These are phyloP conservation scores for Porites evermanni DNA, from an alignment of 92 coral and sea anemone species.

Conservation along the genomic window DNA sequence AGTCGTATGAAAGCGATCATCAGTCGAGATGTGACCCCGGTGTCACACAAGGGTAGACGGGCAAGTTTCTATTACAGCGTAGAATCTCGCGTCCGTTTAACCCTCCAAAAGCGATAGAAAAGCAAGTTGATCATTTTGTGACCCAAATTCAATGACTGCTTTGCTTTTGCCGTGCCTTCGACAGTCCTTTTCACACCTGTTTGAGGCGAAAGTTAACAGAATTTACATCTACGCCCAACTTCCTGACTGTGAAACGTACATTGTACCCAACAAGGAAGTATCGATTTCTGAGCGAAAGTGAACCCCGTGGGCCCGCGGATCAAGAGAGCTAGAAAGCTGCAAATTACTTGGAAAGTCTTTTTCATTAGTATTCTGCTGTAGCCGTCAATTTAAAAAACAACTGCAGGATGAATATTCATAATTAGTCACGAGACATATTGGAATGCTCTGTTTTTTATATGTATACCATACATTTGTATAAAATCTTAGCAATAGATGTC, in stretches of 20 bases:
- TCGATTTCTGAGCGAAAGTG: slow-evolving; percentile 2
- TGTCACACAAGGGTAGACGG: slow-evolving; percentile 39
- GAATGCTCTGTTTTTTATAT: neutral
- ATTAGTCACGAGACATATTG: slow-evolving; percentile 3
- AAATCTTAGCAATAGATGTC: neutral
- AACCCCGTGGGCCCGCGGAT: neutral
- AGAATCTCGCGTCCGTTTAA: neutral
- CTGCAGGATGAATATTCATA: slow-evolving; percentile 26
- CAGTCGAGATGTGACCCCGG: slow-evolving; percentile 35
- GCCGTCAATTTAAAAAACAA: neutral
- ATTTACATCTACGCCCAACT: slow-evolving; percentile 65
- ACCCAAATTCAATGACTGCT: neutral
- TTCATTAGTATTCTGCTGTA: neutral
- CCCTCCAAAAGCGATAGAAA: neutral
- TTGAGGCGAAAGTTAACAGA: slow-evolving; percentile 79
- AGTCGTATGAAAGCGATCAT: slow-evolving; percentile 17
- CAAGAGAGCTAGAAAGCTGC: neutral
- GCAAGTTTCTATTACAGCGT: neutral
- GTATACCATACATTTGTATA: neutral
- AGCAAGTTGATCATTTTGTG: neutral
- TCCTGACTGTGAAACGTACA: slow-evolving; percentile 50
- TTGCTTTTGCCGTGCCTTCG: slow-evolving; percentile 26
- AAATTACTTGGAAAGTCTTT: neutral
- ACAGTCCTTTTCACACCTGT: slow-evolving; percentile 70
- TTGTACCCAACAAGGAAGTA: slow-evolving; percentile 18